Evolutionary conservation across 2,888 invertebrate genomes (phyloP).

Genomic region (Tenthredo livida): DNA sequence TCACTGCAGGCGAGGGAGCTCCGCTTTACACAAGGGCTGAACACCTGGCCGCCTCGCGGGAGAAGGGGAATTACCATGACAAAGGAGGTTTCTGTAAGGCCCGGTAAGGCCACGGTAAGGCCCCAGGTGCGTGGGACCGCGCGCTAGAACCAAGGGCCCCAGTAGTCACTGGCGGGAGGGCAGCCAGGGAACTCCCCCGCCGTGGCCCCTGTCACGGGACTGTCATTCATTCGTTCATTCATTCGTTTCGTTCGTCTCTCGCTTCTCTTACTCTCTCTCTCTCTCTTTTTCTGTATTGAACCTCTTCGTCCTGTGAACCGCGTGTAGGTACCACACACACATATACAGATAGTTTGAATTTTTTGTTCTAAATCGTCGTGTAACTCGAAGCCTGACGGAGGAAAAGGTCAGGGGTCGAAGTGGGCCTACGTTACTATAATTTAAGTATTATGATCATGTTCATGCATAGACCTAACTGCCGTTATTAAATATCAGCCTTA

Average conservation of each 20-base stretch:
- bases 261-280: constrained; percentile 12
- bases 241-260: constrained; percentile 38
- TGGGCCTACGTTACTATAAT: neutral
- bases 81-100: constrained; percentile 63
- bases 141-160: constrained; percentile 64
- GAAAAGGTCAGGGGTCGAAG: neutral
- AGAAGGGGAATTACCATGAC: constrained; percentile 72
- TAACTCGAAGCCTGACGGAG: neutral
- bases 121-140: constrained; percentile 76
- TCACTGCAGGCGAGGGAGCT: constrained; percentile 56
- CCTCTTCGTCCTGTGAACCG: neutral
- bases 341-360: neutral
- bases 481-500: neutral
- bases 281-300: neutral
- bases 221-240: constrained; percentile 52
- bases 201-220: constrained; percentile 61
- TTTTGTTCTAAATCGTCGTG: constrained; percentile 12
- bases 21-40: constrained; percentile 69
- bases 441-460: neutral
- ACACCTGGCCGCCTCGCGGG: constrained; percentile 71
- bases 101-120: constrained; percentile 67
- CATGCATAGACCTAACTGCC: neutral
- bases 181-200: constrained; percentile 74
- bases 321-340: neutral
- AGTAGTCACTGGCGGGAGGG: constrained; percentile 73